Percentiles rank a stretch among this genome's conserved stretches.
These are phyloP conservation scores for Macropus fuliginosus DNA, from an alignment of 2,797 vertebrate genomes.

Conservation along the genomic window DNA sequence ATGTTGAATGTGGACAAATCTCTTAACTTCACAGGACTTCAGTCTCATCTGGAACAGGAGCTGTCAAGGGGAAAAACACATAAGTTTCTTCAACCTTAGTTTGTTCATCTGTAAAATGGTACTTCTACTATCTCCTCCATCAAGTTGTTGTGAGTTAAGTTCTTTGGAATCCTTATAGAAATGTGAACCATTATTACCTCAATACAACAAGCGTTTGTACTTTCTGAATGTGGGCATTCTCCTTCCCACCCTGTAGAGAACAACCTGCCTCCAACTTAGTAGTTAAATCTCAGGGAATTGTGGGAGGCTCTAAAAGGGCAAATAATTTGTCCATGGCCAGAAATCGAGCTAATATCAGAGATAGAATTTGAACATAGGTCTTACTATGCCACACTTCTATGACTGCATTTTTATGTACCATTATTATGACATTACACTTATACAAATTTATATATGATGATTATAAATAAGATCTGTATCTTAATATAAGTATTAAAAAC, in stretches of 20 bases:
- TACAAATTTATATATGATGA: background rate
- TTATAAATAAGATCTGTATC: background rate
- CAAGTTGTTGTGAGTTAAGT: background rate
- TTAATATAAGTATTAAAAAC: background rate
- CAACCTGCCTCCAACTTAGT: background rate
- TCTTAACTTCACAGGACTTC: background rate
- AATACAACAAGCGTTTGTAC: background rate
- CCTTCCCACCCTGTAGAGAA: background rate
- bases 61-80: background rate
- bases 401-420: background rate
- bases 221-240: background rate
- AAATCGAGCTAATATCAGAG: background rate
- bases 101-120: background rate
- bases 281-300: background rate
- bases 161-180: background rate
- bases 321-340: background rate
- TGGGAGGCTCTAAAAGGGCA: background rate
- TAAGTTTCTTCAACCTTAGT: background rate
- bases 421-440: background rate
- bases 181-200: background rate
- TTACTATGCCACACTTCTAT: background rate
- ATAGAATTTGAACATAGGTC: background rate
- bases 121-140: background rate
- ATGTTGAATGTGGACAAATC: background rate
- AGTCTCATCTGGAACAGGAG: background rate